phyloP scores from a whole-genome alignment of 2,888 invertebrate genomes.

The Thysanoteuthis rhombus region DNA sequence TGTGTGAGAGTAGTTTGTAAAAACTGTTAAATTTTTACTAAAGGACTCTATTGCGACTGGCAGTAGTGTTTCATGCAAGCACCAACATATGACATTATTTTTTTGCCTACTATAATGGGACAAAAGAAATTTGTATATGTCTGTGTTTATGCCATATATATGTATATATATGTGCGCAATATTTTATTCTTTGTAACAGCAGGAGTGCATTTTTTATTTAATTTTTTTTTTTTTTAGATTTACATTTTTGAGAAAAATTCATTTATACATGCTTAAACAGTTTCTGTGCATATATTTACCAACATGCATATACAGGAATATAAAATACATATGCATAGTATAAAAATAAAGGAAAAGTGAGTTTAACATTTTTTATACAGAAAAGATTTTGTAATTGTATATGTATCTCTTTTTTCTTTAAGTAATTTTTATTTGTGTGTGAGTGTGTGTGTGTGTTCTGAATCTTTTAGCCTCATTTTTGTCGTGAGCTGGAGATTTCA shows the following conservation, averaged over 20 bases:
- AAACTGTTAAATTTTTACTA: background rate
- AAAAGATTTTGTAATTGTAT: background rate
- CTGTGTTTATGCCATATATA: no score
- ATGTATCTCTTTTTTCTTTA: background rate
- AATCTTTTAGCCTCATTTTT: background rate
- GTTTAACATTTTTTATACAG: background rate
- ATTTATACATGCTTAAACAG: background rate
- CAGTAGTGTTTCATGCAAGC: background rate
- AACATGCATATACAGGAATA: background rate
- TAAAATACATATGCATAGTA: background rate
- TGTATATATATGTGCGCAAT: background rate
- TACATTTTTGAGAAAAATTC: background rate
- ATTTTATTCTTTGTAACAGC: background rate
- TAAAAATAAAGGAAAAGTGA: background rate
- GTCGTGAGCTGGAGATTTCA: background rate
- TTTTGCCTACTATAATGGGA: background rate
- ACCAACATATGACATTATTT: background rate
- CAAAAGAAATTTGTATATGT: background rate
- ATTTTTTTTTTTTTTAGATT: background rate
- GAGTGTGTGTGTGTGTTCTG: background rate
- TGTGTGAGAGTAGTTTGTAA: slow-evolving; percentile 38
- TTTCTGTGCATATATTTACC: background rate
- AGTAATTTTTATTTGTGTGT: background rate
- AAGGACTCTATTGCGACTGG: background rate
- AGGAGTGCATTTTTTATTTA: background rate